phyloP scores from a whole-genome alignment of 2,888 invertebrate species.

The Scrobipalpa costella region DNA sequence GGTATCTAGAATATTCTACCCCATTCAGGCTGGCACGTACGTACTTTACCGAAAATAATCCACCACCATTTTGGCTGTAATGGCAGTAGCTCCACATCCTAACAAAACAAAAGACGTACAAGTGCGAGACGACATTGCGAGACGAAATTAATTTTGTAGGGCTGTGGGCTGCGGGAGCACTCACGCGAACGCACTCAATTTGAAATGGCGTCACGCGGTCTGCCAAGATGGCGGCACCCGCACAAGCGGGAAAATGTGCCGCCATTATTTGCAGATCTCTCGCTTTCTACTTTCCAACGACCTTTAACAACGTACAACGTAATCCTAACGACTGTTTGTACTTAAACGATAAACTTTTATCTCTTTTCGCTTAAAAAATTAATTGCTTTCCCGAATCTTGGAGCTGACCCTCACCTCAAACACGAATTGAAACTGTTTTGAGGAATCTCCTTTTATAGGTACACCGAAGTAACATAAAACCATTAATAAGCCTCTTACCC shows the following conservation, averaged over 20 bases:
- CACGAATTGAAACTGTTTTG: conserved; percentile 37
- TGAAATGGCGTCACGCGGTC: conserved; percentile 79
- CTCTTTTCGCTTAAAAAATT: conserved; percentile 35
- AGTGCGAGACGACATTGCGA: conserved; percentile 35
- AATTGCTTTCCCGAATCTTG: conserved; percentile 23
- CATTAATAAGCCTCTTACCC: conserved; percentile 81
- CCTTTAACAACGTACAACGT: conserved; percentile 41
- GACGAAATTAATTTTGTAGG: conserved; percentile 49
- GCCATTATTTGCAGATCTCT: conserved; percentile 58
- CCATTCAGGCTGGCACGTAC: neutral
- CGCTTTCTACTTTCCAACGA: conserved; percentile 51
- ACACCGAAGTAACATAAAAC: conserved; percentile 74
- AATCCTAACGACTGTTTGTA: conserved; percentile 37
- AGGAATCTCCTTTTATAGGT: conserved; percentile 49
- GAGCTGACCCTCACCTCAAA: conserved; percentile 28
- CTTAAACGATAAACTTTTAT: conserved; percentile 34
- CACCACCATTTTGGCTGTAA: conserved; percentile 27
- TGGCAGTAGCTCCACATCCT: neutral
- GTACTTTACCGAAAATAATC: neutral
- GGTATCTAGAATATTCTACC: conserved; percentile 24
- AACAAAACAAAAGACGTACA: conserved; percentile 25
- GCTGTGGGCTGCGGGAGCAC: conserved; percentile 34
- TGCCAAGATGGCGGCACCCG: conserved; percentile 68
- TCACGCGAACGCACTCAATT: conserved; percentile 61
- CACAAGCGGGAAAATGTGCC: conserved; percentile 54